These are phyloP conservation scores for Mesitornis unicolor DNA, from an alignment of 2,113 vertebrate species.

Conservation along the genomic window DNA sequence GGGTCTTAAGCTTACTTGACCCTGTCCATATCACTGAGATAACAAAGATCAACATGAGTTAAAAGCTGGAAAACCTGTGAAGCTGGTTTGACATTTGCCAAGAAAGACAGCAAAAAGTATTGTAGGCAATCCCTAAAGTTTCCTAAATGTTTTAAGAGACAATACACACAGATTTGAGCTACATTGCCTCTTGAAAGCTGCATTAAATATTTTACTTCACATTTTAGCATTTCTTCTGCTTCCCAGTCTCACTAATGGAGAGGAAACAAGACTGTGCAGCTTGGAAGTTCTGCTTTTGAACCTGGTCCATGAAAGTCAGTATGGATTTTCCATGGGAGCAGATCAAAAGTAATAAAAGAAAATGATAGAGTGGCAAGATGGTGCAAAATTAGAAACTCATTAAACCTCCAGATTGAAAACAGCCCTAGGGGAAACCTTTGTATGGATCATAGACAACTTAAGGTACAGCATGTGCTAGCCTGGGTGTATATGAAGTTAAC, in stretches of 20 bases:
- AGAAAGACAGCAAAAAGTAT: background rate
- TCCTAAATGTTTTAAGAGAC: background rate
- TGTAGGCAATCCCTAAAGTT: background rate
- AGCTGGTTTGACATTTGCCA: background rate
- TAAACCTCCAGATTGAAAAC: background rate
- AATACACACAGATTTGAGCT: background rate
- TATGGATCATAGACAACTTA: background rate
- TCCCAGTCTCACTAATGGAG: background rate
- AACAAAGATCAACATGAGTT: background rate
- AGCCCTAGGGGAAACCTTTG: background rate
- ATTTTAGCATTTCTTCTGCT: background rate
- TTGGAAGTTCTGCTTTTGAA: background rate
- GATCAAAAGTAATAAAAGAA: background rate
- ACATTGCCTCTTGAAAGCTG: background rate
- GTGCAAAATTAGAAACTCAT: background rate
- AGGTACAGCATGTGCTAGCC: background rate
- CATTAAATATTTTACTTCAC: background rate
- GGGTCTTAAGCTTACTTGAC: background rate
- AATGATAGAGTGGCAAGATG: background rate
- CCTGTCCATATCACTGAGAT: background rate
- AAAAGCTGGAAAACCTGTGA: background rate
- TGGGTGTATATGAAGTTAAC: background rate
- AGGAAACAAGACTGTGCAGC: background rate
- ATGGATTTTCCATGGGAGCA: background rate
- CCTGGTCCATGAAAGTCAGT: background rate